phyloP scores from a whole-genome alignment of 2,888 invertebrate species.

The Linyphia triangularis region DNA sequence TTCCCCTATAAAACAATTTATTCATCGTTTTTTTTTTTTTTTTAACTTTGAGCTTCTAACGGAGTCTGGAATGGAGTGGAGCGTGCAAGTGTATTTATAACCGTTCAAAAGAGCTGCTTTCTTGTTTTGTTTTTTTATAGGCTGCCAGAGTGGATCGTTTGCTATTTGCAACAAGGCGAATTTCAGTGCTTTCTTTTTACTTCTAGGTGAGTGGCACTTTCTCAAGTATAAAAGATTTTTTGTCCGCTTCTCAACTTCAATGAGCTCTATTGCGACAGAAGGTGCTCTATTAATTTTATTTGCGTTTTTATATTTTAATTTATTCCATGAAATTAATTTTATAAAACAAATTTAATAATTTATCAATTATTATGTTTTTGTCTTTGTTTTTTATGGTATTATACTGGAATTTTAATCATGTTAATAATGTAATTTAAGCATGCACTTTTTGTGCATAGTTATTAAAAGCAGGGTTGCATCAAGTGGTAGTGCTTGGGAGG shows the following conservation, averaged over 20 bases:
- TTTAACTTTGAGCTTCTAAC: background rate
- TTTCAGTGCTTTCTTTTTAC: conserved; percentile 3
- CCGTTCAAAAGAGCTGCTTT: conserved; percentile 23
- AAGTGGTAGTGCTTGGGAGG: too few relatives aligned
- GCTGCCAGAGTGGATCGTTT: conserved; percentile 24
- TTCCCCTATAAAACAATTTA: conserved; percentile 50
- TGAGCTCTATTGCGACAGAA: background rate
- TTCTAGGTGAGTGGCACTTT: conserved; percentile 4
- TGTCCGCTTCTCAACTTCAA: background rate
- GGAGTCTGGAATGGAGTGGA: background rate
- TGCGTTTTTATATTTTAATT: background rate
- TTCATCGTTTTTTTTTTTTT: conserved; percentile 31
- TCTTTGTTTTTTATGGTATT: too few relatives aligned
- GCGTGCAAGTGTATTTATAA: conserved; percentile 38
- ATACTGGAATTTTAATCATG: too few relatives aligned
- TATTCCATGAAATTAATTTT: background rate
- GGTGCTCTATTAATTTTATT: background rate
- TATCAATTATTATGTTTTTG: background rate
- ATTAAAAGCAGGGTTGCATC: too few relatives aligned
- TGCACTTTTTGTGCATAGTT: too few relatives aligned
- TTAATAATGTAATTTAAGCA: too few relatives aligned
- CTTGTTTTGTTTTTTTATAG: conserved; percentile 31
- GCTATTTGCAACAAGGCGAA: conserved; percentile 20
- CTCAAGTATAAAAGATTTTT: background rate
- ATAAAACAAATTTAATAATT: background rate